Evolutionary conservation across 1,140 invertebrate genomes (phyloP), one percentile per base, ranked within the genome.

Genomic region (Ceratina japonica): DNA sequence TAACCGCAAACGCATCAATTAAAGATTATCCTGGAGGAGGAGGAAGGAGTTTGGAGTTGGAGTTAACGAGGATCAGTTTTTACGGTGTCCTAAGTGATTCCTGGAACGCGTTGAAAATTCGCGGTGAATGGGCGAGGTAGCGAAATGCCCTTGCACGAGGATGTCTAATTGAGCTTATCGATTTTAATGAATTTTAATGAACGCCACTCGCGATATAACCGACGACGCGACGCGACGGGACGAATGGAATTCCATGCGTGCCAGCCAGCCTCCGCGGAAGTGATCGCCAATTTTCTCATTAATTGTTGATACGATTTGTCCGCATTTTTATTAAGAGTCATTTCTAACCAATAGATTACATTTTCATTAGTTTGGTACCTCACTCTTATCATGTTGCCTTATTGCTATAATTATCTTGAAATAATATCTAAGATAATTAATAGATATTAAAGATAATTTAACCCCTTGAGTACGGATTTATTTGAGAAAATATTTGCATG

Each of bases 101-200:
- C 59, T 16, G 72, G 27, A 74, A 74, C 61, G 72, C 61, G 61
- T 74, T 37, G 51, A 63, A 63, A 54, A 74, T 74, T n/a, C 61
- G 1, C 27, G 13, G 15, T n/a, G 22, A 2, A 64, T 15, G 22
- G 24, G 61, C 64, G 61, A 73, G 49, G 63, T 74, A 52, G 37
- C 63, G 73, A 75, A 75, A 75, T 68, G 58, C 18, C 12, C 63
- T 44, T 10, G 31, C 63, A 37, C 20, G 44, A 15, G 73, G 22
- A 75, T 44, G 52, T 68, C 31, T 75, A 68, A 75, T 75, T 68
- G 73, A 68, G 63, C 73, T 59, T 75, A 75, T 75, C 73, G 73
- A 49, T 75, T 75, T 62, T 75, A 75, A 75, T 75, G 73, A 75
- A 75, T 75, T 75, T 71, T 77, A 69, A 77, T 70, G 54, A 61